phyloP scores from a whole-genome alignment of 2,113 vertebrate species.

The Dryoscopus gambensis region DNA sequence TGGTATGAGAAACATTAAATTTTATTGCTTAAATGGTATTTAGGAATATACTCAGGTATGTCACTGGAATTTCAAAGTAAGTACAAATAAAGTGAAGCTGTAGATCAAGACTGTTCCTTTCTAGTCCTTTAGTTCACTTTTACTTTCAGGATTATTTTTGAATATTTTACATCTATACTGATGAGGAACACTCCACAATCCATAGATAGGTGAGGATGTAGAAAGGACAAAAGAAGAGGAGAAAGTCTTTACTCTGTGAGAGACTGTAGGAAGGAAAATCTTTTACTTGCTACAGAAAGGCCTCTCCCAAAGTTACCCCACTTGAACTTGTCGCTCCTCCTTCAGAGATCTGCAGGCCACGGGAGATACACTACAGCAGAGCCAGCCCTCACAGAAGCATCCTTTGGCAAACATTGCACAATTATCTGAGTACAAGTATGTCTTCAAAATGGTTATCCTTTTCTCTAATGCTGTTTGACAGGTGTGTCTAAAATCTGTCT shows the following conservation, averaged over 20 bases:
- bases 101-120: background rate
- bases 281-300: background rate
- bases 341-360: background rate
- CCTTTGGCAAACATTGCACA: background rate
- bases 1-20: background rate
- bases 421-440: background rate
- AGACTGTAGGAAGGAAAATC: background rate
- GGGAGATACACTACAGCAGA: background rate
- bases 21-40: background rate
- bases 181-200: background rate
- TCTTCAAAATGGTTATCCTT: background rate
- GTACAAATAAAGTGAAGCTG: background rate
- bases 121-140: background rate
- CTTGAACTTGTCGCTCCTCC: background rate
- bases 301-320: background rate
- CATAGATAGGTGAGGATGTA: background rate
- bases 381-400: background rate
- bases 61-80: background rate
- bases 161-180: background rate
- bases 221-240: background rate
- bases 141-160: background rate
- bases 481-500: background rate
- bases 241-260: background rate
- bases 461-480: slow-evolving; percentile 27
- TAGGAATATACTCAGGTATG: background rate